A percentile compares a stretch with the other conserved stretches of the same genome.
These are phyloP conservation scores for Formica exsecta DNA, from an alignment of 1,140 invertebrate genomes.

Conservation along the genomic window DNA sequence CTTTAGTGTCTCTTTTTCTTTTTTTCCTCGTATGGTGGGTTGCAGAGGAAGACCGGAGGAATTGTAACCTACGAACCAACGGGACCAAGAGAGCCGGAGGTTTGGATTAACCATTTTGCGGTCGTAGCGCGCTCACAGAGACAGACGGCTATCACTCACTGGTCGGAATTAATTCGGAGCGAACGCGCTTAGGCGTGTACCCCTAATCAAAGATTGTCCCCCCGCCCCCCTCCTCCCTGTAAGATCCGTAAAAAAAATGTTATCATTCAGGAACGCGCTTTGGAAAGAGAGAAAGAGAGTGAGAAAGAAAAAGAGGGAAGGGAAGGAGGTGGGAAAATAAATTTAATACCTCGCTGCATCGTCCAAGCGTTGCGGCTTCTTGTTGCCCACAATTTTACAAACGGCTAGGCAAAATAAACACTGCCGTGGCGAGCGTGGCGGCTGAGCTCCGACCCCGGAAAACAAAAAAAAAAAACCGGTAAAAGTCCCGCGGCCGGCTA, in stretches of 20 bases:
- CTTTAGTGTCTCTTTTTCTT: constrained; percentile 74
- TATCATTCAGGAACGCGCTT: constrained; percentile 7
- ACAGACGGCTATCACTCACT: constrained; percentile 26
- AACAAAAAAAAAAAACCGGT: neutral
- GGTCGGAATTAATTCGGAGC: constrained; percentile 55
- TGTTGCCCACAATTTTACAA: constrained; percentile 34
- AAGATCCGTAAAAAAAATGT: constrained; percentile 17
- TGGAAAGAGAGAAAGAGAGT: constrained; percentile 12
- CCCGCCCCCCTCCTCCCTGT: neutral
- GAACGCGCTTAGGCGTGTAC: constrained; percentile 43
- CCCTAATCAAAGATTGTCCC: constrained; percentile 25
- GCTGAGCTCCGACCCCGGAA: constrained; percentile 27
- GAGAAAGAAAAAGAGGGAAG: neutral
- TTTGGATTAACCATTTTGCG: constrained; percentile 78
- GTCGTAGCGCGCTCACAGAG: constrained; percentile 46
- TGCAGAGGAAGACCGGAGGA: constrained; percentile 86
- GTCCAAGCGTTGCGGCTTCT: constrained; percentile 15
- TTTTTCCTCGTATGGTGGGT: constrained; percentile 77
- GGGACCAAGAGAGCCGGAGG: constrained; percentile 86
- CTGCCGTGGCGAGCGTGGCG: constrained; percentile 47
- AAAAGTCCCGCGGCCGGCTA: constrained; percentile 38
- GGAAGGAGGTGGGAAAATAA: neutral
- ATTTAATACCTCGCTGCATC: constrained; percentile 29
- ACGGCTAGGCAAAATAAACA: constrained; percentile 53
- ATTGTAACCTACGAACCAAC: constrained; percentile 86